phyloP scores from a whole-genome alignment of 2,888 invertebrate genomes.

The Saturnia japonica region DNA sequence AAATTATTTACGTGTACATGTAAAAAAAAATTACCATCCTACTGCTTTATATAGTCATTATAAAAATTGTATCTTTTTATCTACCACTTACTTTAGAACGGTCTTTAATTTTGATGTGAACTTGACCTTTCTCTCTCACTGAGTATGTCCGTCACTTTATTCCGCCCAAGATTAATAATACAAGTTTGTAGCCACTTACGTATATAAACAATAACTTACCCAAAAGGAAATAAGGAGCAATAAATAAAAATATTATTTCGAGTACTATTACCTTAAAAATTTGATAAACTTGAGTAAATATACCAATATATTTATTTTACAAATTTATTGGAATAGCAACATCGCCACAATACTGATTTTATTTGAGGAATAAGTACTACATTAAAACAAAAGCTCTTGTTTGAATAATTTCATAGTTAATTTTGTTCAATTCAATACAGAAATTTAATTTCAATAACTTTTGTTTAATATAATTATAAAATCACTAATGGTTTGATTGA shows the following conservation, averaged over 20 bases:
- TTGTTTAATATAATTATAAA: background rate
- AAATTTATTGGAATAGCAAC: background rate
- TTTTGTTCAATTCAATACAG: background rate
- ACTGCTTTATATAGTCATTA: too few relatives aligned
- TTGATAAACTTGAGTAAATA: background rate
- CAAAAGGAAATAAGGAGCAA: background rate
- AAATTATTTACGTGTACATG: too few relatives aligned
- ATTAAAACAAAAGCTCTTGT: background rate
- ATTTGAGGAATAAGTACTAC: background rate
- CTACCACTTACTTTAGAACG: background rate
- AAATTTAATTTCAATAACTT: background rate
- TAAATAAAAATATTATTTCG: background rate
- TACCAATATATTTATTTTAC: background rate
- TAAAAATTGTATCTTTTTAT: background rate
- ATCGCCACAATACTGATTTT: background rate
- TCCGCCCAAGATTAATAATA: background rate
- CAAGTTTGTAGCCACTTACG: background rate
- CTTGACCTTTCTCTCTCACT: background rate
- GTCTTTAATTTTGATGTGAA: slow-evolving; percentile 1
- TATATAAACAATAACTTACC: background rate
- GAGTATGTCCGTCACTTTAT: background rate
- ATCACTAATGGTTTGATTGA: background rate
- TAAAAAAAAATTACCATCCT: too few relatives aligned
- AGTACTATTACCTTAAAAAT: background rate
- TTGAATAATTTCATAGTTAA: background rate